Percentiles rank a stretch among this genome's conserved stretches.
Evolutionary conservation across 2,113 vertebrate species (phyloP).

Genomic region (Pseudorhombus dupliciocellatus): DNA sequence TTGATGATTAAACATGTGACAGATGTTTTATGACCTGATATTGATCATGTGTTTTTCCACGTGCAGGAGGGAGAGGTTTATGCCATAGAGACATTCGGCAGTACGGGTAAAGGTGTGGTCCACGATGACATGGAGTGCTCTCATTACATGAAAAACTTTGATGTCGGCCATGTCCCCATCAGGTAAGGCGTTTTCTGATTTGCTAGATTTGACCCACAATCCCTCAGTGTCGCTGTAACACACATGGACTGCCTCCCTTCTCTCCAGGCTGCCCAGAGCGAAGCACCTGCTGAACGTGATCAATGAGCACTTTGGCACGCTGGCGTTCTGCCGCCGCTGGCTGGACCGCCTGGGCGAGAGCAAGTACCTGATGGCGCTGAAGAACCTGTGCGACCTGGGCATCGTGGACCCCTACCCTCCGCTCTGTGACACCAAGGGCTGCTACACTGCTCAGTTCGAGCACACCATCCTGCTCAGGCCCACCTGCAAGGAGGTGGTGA

Average conservation of each 20-base stretch:
- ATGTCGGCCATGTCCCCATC: conserved; percentile 98
- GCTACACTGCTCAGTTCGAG: conserved; percentile 98
- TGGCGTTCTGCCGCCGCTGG: conserved; percentile 98
- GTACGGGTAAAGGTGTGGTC: conserved; percentile 97
- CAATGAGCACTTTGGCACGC: conserved; percentile 97
- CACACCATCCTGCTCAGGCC: conserved; percentile 97
- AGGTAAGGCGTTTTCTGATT: conserved; percentile 77
- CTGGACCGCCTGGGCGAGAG: conserved; percentile 98
- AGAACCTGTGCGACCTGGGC: conserved; percentile 98
- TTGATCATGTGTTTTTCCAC: neutral
- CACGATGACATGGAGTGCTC: conserved; percentile 99
- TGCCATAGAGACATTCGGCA: conserved; percentile 99
- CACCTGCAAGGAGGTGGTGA: conserved; percentile 99
- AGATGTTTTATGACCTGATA: neutral
- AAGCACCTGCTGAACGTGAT: conserved; percentile 97
- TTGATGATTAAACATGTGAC: too few relatives aligned
- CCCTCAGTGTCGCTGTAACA: neutral
- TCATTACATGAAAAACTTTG: conserved; percentile 99
- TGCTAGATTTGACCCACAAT: neutral
- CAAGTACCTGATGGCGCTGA: conserved; percentile 99
- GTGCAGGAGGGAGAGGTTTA: conserved; percentile 97
- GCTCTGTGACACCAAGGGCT: conserved; percentile 97
- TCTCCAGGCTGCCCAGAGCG: conserved; percentile 89
- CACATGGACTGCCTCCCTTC: neutral
- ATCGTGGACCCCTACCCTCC: conserved; percentile 98